Percentiles rank a stretch among this genome's conserved stretches.
Conservation (phyloP, 2,113 vertebrate species). For the Triplophysa siluroides region DNA sequence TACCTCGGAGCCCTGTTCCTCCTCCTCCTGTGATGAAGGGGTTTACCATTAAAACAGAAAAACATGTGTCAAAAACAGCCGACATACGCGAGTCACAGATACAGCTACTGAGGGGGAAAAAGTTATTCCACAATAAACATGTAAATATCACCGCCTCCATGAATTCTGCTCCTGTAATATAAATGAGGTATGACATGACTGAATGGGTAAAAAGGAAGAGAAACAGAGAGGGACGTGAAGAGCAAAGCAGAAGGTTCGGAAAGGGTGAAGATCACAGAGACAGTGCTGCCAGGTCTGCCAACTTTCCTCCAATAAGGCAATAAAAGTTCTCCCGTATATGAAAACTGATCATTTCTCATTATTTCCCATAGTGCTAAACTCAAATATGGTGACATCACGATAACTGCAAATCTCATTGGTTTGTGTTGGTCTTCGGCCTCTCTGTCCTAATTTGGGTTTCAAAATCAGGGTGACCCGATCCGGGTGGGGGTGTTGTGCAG, state of each 20-base stretch:
- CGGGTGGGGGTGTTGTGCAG: no score
- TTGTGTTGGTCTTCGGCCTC: no score
- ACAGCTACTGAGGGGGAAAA: background rate
- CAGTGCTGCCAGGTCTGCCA: background rate
- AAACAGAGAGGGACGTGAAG: background rate
- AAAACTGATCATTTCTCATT: no score
- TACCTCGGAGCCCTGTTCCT: constrained; percentile 73
- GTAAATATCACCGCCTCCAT: constrained; percentile 54
- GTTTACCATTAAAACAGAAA: constrained; percentile 17
- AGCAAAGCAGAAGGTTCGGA: background rate
- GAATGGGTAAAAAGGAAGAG: background rate
- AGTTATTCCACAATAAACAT: background rate
- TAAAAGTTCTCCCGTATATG: background rate
- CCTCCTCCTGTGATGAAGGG: constrained; percentile 69
- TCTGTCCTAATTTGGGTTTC: no score
- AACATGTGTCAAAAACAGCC: constrained; percentile 2
- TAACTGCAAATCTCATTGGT: no score
- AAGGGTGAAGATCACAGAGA: background rate
- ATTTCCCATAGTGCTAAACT: no score
- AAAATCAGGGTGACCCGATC: no score
- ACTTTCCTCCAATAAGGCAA: background rate
- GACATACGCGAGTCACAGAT: background rate
- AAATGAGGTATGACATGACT: background rate
- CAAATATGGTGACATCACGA: no score
- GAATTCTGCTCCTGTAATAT: constrained; percentile 64